Base-by-base conservation (phyloP, 2,888 invertebrate species). In the Operophtera brumata region DNA sequence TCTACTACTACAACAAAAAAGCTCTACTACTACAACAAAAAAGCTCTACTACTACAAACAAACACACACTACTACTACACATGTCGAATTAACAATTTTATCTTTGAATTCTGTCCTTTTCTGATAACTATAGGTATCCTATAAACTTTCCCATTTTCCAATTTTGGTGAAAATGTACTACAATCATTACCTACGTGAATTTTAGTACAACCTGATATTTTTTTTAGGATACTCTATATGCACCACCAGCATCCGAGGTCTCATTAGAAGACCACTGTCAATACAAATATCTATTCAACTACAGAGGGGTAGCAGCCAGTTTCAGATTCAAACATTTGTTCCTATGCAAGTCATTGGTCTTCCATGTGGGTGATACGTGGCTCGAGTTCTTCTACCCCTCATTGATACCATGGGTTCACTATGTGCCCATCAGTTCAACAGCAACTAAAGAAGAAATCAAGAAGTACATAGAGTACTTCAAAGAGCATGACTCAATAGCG, bases 281-380 rank as follows among this genome's bases (percentile, higher is more conserved):
- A 80, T 98, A 94, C 83, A 97, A 96, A 82, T 99, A 96, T 80
- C 90, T 99, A 36, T 98, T 99, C 77, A 99, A 99, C 89, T 99
- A 97, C 77, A 93, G 98, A 63, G 99, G 99, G 1, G 98, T 99
- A 0, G 98, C 99, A 2, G 99, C 99, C 8, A 98, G 98, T 80
- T 99, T 99, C 76, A 92, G 99, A n/a, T 93, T 98, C 48, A 98
- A 98, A 78, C 98, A 99, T 86, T 91, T 99, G 37, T 97, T 99
- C 72, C 87, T 99, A 0, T 99, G 99, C 77, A 94, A 94, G 68
- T 98, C 98, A 0, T 82, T 98, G 35, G 96, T 99, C 0, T 96
- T 98, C 73, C 98, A 99, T 80, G 97, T 98, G 1, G 98, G 98
- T 0, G 91, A 96, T 66, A 96, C 97, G 62, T 99, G 98, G 98